Evolutionary conservation across 2,888 invertebrate species (phyloP).

Genomic region (Cheiracanthium punctorium): DNA sequence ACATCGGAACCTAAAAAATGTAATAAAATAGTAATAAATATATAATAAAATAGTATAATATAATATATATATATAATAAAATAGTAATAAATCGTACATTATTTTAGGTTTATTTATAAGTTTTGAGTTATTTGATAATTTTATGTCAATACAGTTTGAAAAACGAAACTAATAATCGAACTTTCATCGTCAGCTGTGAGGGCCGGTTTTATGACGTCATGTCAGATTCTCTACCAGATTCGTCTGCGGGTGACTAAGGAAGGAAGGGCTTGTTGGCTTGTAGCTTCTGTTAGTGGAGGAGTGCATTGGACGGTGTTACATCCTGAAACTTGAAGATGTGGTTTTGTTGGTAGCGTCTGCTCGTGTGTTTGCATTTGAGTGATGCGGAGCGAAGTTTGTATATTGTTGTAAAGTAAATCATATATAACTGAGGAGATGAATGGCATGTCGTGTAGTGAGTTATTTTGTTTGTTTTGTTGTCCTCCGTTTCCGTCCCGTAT

Average conservation of each 20-base stretch:
- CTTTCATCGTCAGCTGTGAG: constrained; percentile 16
- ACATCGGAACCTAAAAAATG: too few species aligned
- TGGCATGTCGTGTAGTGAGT: constrained; percentile 80
- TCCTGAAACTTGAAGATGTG: constrained; percentile 31
- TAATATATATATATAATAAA: too few species aligned
- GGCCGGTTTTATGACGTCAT: constrained; percentile 45
- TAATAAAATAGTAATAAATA: too few species aligned
- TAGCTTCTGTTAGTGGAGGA: constrained; percentile 14
- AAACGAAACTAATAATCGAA: too few species aligned
- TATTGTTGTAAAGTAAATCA: too few species aligned
- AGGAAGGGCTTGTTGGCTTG: constrained; percentile 34
- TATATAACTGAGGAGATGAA: constrained; percentile 68
- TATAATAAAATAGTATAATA: too few species aligned
- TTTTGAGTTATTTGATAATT: too few species aligned
- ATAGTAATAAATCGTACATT: too few species aligned
- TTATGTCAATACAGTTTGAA: too few species aligned
- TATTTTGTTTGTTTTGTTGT: constrained; percentile 99
- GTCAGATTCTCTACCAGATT: too few species aligned
- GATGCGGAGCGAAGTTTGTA: too few species aligned
- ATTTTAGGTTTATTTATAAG: too few species aligned
- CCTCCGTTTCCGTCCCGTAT: constrained; percentile 99
- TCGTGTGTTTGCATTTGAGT: neutral
- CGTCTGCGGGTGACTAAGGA: constrained; percentile 58
- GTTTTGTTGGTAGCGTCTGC: constrained; percentile 32
- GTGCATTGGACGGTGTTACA: constrained; percentile 9